phyloP scores from a whole-genome alignment of 2,113 vertebrate species.

The Turnix velox region DNA sequence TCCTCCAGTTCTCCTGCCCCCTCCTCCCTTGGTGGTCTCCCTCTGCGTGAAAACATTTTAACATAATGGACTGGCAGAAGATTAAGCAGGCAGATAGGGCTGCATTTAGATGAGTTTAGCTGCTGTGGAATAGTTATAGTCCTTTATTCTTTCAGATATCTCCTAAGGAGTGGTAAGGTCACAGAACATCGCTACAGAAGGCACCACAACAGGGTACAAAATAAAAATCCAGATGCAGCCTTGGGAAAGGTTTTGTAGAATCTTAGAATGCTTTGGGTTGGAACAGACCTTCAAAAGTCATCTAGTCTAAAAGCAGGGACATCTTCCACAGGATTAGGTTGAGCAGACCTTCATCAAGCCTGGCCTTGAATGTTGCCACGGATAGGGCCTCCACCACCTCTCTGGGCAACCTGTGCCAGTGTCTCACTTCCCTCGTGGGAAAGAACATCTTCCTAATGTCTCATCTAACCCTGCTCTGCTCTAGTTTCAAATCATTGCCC shows the following conservation, averaged over 20 bases:
- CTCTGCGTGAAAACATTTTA: neutral
- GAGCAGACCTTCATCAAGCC: too few species aligned
- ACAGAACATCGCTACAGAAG: neutral
- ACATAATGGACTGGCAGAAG: neutral
- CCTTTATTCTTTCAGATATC: neutral
- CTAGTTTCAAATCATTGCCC: too few species aligned
- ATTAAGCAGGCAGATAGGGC: neutral
- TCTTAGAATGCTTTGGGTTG: too few species aligned
- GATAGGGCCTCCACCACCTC: too few species aligned
- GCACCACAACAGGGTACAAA: accelerated
- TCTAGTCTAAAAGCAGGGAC: too few species aligned
- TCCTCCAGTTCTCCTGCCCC: neutral
- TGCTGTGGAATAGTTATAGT: neutral
- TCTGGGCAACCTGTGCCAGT: too few species aligned
- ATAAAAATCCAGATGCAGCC: neutral
- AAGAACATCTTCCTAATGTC: too few species aligned
- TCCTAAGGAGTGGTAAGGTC: neutral
- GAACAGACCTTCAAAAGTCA: too few species aligned
- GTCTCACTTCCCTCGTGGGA: too few species aligned
- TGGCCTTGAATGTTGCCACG: too few species aligned
- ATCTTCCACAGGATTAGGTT: too few species aligned
- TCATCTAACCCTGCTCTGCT: too few species aligned
- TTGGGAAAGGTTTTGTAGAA: neutral
- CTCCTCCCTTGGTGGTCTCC: neutral
- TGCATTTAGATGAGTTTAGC: neutral